A percentile compares a stretch with the other conserved stretches of the same genome.
These are phyloP conservation scores for Scaptomyza parva DNA, from an alignment of 2,888 invertebrate species.

Conservation along the genomic window DNA sequence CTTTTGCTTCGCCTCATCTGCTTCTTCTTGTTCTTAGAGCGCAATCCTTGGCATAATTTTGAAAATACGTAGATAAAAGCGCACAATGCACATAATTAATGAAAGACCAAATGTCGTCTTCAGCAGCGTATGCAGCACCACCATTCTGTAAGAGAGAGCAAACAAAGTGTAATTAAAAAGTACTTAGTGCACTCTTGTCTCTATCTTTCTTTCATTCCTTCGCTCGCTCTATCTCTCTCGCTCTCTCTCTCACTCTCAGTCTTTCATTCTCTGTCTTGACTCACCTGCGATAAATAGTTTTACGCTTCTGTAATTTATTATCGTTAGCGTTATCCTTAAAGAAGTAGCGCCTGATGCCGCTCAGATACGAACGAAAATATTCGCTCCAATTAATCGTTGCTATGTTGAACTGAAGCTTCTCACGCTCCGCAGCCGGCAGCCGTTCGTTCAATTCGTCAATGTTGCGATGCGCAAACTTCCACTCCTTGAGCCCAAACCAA, in stretches of 20 bases:
- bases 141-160: slow-evolving; percentile 72
- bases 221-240: slow-evolving; percentile 1
- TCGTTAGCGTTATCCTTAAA: slow-evolving; percentile 88
- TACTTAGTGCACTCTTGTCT: slow-evolving; percentile 62
- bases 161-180: slow-evolving; percentile 82
- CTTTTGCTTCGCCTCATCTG: neutral
- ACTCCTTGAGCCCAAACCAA: slow-evolving; percentile 84
- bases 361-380: slow-evolving; percentile 88
- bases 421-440: slow-evolving; percentile 69
- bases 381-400: slow-evolving; percentile 88
- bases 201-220: slow-evolving; percentile 6
- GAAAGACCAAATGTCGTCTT: slow-evolving; percentile 83
- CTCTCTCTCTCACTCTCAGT: slow-evolving; percentile 10
- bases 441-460: slow-evolving; percentile 83
- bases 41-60: slow-evolving; percentile 79
- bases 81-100: slow-evolving; percentile 82
- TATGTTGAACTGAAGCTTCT: slow-evolving; percentile 86
- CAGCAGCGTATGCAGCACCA: slow-evolving; percentile 81
- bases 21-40: slow-evolving; percentile 44
- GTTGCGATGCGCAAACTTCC: slow-evolving; percentile 84
- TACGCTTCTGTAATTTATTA: slow-evolving; percentile 81
- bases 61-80: slow-evolving; percentile 80
- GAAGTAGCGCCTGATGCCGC: slow-evolving; percentile 89
- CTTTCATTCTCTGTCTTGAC: slow-evolving; percentile 25
- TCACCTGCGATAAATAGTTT: slow-evolving; percentile 83